Percentiles rank a stretch among this genome's conserved stretches.
phyloP scores from a whole-genome alignment of 2,888 invertebrate genomes.

The Caenorhabditis imperialis region DNA sequence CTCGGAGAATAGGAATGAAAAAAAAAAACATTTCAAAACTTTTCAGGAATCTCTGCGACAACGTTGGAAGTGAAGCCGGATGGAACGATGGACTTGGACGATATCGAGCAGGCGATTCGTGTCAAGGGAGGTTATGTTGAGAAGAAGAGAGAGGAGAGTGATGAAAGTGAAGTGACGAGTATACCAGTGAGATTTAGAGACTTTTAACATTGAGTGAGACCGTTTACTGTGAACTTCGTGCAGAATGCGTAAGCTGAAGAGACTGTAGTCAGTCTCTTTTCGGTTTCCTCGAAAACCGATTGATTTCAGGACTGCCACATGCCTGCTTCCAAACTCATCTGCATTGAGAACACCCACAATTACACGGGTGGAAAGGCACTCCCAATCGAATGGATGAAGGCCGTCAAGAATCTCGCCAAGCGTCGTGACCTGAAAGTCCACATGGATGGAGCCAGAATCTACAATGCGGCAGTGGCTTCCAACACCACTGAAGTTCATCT shows the following conservation, averaged over 20 bases:
- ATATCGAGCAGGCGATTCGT: constrained; percentile 84
- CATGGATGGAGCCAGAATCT: constrained; percentile 93
- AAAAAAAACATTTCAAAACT: no score
- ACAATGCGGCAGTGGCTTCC: constrained; percentile 88
- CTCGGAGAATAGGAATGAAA: no score
- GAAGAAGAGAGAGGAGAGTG: constrained; percentile 36
- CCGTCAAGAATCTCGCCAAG: constrained; percentile 83
- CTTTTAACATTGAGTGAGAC: neutral
- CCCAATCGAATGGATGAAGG: constrained; percentile 86
- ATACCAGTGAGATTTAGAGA: constrained; percentile 46
- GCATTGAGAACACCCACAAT: constrained; percentile 93
- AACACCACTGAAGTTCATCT: constrained; percentile 12
- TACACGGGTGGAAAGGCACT: constrained; percentile 89
- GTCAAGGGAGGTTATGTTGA: constrained; percentile 76
- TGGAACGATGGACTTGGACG: constrained; percentile 88
- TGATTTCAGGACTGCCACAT: constrained; percentile 82
- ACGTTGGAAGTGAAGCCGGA: constrained; percentile 86
- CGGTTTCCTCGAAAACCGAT: neutral
- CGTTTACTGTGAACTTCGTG: constrained; percentile 1
- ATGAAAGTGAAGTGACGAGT: constrained; percentile 40
- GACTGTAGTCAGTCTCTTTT: constrained; percentile 2
- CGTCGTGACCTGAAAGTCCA: constrained; percentile 84
- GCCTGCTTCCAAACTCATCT: constrained; percentile 86
- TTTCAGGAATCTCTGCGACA: constrained; percentile 84
- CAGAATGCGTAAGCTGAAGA: constrained; percentile 3